Base-by-base conservation (phyloP, 2,113 vertebrate genomes). In the Ibidorhyncha struthersii region DNA sequence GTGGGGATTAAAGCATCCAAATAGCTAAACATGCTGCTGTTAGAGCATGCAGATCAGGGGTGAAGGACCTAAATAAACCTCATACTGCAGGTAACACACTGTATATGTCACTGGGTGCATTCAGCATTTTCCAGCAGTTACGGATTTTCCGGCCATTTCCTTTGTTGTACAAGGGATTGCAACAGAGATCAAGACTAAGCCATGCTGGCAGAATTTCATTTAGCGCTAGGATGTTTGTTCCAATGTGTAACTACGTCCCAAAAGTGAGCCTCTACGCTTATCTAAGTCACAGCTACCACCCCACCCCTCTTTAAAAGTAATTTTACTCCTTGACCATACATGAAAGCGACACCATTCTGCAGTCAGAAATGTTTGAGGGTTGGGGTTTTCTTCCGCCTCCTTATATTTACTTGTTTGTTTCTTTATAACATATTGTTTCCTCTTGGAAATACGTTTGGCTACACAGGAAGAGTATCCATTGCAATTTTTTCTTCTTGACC, bases 401-500 rank as follows among this genome's bases (percentile, higher is more conserved):
- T 84, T 71, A 10, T 62, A 59, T 82, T 97, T 92, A 50, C 53
- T 90, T 82, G 17, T 63, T 95, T 93, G 10, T 72, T 95, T 92
- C 66, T 58, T 38, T 53, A 27, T 59, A 83, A 90, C 2, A 2
- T 78, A 25, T 29, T 47, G 29, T 67, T 73, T 93, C 71, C 78
- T n/a, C 59, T 93, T 78, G 32, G 63, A 90, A 92, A 59, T 55
- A 53, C 29, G 9, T 86, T 82, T 82, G 79, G 59, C 71, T 86
- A 17, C 55, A 25, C 5, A 34, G 59, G 72, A 93, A 93, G 86
- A 89, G 41, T 65, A 87, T 79, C 65, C 71, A 88, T 78, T 89
- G 53, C 92, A 86, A 58, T 74, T 90, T 94, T 78, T 83, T 86
- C 85, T 92, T 95, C 66, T 55, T 89, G 88, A 92, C 90, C 90